Evolutionary conservation across 2,888 invertebrate genomes (phyloP).

Genomic region (Lasioglossum vierecki): DNA sequence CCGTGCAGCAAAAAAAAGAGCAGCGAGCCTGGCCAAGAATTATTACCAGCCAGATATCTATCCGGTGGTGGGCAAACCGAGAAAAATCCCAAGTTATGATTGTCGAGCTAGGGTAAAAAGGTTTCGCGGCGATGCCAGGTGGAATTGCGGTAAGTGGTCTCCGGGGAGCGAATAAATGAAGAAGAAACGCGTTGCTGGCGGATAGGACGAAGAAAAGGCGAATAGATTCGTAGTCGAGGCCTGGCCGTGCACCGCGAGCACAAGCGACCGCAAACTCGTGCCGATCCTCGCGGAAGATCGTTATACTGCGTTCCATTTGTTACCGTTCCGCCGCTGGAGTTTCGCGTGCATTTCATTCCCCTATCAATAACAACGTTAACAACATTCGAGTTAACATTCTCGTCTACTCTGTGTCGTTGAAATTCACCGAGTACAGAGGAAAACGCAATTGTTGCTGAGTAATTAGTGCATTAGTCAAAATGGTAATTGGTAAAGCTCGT

Average conservation of each 20-base stretch:
- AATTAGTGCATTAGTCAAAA: too few relatives aligned
- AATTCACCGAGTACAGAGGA: too few relatives aligned
- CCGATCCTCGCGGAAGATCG: constrained; percentile 43
- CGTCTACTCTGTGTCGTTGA: too few relatives aligned
- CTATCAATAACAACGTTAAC: neutral
- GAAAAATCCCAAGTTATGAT: constrained; percentile 60
- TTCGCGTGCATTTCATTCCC: neutral
- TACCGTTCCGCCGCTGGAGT: constrained; percentile 7
- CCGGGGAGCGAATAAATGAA: constrained; percentile 51
- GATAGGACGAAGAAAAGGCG: constrained; percentile 36
- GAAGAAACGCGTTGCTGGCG: constrained; percentile 27
- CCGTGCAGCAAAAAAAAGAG: constrained; percentile 18
- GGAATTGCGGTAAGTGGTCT: constrained; percentile 63
- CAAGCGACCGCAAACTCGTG: constrained; percentile 69
- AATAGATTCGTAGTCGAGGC: constrained; percentile 45
- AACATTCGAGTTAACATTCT: neutral
- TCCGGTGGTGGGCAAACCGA: constrained; percentile 38
- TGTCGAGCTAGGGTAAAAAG: constrained; percentile 55
- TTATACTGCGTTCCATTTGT: constrained; percentile 27
- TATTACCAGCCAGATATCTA: constrained; percentile 52
- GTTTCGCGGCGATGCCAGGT: constrained; percentile 45
- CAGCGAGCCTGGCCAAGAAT: constrained; percentile 21
- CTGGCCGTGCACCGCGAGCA: constrained; percentile 41
- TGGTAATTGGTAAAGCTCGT: too few relatives aligned
- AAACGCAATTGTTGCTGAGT: too few relatives aligned